These are phyloP conservation scores for rat (Rattus norvegicus) DNA, from an alignment of 2,113 vertebrate species.

Conservation along the genomic window GRCr8 NC_086024.1:62293501-62294000, in stretches of 20 bases:
- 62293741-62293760: neutral
- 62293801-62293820: neutral
- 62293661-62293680: slow-evolving; percentile 29
- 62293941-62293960: neutral
- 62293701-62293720: slow-evolving; percentile 30
- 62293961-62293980: neutral
- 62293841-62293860: neutral
- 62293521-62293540: neutral
- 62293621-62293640: neutral
- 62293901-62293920: neutral
- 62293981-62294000: slow-evolving; percentile 16
- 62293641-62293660: neutral
- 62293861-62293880: neutral
- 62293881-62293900: slow-evolving; percentile 51
- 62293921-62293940: neutral
- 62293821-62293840: neutral
- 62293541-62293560: neutral
- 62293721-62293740: neutral
- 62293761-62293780: neutral
- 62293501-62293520: neutral
- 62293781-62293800: slow-evolving; percentile 12
- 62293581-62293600: neutral
- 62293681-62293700: neutral
- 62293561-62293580: neutral
- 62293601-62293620: slow-evolving; percentile 25